phyloP scores from a whole-genome alignment of 2,888 invertebrate species.

The Lymantria monacha region DNA sequence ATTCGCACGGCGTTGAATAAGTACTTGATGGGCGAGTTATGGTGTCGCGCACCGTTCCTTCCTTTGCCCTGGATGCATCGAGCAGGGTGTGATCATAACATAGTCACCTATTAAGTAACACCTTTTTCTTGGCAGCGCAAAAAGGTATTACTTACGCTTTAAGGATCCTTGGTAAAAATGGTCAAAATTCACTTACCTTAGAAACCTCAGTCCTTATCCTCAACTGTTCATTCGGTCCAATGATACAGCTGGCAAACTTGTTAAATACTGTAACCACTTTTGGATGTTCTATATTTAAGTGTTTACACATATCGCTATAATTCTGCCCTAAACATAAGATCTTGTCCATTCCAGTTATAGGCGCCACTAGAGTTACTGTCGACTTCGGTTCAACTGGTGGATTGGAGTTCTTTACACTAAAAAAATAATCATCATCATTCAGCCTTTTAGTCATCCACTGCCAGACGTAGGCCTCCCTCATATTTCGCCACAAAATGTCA shows the following conservation, averaged over 20 bases:
- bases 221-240: conserved; percentile 87
- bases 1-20: too few species aligned
- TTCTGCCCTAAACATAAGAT: conserved; percentile 93
- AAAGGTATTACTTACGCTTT: too few species aligned
- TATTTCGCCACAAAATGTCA: too few species aligned
- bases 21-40: too few species aligned
- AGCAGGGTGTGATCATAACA: too few species aligned
- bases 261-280: conserved; percentile 93
- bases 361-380: conserved; percentile 85
- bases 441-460: too few species aligned
- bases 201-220: conserved; percentile 60
- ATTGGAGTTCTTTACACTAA: conserved; percentile 36
- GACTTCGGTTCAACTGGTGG: conserved; percentile 54
- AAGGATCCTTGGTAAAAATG: too few species aligned
- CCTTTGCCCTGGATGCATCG: too few species aligned
- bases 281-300: conserved; percentile 88
- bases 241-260: conserved; percentile 91
- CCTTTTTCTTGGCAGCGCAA: too few species aligned
- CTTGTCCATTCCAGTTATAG: conserved; percentile 91
- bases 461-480: too few species aligned
- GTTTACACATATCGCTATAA: conserved; percentile 92
- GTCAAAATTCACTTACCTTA: conserved; percentile 39
- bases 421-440: neutral
- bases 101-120: too few species aligned
- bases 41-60: too few species aligned